Evolutionary conservation across 1,140 invertebrate species (phyloP).

Genomic region (Meteorus sp.): DNA sequence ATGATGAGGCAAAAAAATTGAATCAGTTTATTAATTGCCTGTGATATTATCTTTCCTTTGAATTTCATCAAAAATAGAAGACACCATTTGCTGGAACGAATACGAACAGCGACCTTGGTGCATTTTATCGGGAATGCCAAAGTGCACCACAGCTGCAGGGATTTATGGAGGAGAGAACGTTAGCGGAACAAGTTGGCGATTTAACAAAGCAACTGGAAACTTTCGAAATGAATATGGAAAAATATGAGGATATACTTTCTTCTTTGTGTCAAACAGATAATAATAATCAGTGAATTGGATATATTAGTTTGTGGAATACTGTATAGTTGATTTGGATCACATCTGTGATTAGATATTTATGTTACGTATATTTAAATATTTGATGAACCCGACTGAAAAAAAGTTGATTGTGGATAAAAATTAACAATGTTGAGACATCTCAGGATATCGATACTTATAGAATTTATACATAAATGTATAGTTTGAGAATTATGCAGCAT

Average conservation of each 20-base stretch:
- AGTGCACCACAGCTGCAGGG: slow-evolving; percentile 71
- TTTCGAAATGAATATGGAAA: slow-evolving; percentile 73
- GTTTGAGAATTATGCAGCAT: no score
- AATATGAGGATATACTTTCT: slow-evolving; percentile 74
- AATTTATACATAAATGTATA: not conserved
- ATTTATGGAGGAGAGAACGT: slow-evolving; percentile 64
- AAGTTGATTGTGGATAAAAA: not conserved
- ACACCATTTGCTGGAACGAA: slow-evolving; percentile 64
- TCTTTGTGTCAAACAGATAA: slow-evolving; percentile 64
- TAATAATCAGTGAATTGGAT: slow-evolving; percentile 57
- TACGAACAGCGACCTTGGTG: slow-evolving; percentile 69
- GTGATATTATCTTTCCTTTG: slow-evolving; percentile 37
- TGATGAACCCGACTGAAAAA: not conserved
- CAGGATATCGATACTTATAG: not conserved
- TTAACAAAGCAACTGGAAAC: slow-evolving; percentile 72
- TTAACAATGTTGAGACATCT: not conserved
- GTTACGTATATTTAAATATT: no score
- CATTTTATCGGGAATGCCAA: slow-evolving; percentile 80
- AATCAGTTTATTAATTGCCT: slow-evolving; percentile 3
- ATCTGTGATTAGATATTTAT: no score
- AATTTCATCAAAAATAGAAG: slow-evolving; percentile 53
- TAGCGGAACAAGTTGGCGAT: slow-evolving; percentile 68
- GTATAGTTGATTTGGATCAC: not conserved
- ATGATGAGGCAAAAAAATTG: not conserved
- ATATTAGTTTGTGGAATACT: no score